These are phyloP conservation scores for Sebastes trivittatus DNA, from an alignment of 2,797 vertebrate genomes.

Conservation along the genomic window DNA sequence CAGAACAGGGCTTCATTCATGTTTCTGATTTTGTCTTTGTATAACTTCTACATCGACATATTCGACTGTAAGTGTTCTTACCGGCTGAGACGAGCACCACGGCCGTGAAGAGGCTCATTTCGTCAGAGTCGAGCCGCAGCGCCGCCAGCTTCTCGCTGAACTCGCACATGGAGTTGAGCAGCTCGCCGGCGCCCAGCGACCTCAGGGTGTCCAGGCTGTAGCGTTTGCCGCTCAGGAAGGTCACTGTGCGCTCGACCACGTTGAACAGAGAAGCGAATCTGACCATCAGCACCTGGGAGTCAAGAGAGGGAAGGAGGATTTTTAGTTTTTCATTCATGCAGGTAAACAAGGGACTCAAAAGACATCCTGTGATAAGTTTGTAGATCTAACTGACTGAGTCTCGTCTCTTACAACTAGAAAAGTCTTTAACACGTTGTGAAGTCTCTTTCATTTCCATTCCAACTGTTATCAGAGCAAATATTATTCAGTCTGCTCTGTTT, in stretches of 20 bases:
- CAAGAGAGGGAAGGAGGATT: neutral
- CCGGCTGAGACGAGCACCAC: constrained; percentile 98
- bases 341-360: neutral
- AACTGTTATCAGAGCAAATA: constrained; percentile 48
- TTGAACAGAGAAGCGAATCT: constrained; percentile 95
- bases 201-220: constrained; percentile 92
- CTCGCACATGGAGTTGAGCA: constrained; percentile 97
- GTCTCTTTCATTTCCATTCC: constrained; percentile 13
- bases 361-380: neutral
- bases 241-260: constrained; percentile 91
- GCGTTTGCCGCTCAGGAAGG: constrained; percentile 94
- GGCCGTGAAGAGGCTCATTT: constrained; percentile 97
- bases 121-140: constrained; percentile 90
- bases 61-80: constrained; percentile 66
- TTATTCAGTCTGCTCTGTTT: constrained; percentile 9
- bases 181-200: constrained; percentile 92
- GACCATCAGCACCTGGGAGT: constrained; percentile 94
- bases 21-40: neutral
- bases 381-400: neutral
- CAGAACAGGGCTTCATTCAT: neutral
- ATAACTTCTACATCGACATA: neutral
- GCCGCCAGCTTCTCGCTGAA: constrained; percentile 96
- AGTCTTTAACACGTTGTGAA: neutral
- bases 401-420: neutral
- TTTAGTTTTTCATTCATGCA: neutral